These are phyloP conservation scores for Metopia argyrocephala DNA, from an alignment of 2,888 invertebrate species.

Conservation along the genomic window DNA sequence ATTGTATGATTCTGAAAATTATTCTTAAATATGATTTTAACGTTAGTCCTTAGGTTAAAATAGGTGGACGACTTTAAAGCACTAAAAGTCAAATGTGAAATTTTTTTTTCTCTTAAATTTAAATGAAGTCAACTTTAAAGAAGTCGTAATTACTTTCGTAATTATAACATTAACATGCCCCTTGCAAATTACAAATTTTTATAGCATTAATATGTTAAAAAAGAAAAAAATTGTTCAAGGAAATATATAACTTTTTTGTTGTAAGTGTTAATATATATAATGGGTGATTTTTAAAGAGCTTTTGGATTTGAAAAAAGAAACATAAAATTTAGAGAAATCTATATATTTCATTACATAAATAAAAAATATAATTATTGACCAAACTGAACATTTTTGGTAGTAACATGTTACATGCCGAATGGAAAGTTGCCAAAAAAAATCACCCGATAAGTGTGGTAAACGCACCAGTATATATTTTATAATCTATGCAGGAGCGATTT, in stretches of 20 bases:
- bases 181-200: slow-evolving; percentile 24
- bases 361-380: no score
- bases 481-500: slow-evolving; percentile 66
- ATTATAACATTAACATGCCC: slow-evolving; percentile 60
- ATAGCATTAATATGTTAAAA: not conserved
- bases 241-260: slow-evolving; percentile 41
- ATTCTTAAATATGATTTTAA: not conserved
- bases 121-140: slow-evolving; percentile 46
- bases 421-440: no score
- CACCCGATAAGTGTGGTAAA: no score
- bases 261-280: no score
- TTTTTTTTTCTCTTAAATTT: not conserved
- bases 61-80: not conserved
- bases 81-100: not conserved
- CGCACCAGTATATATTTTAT: no score
- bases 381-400: no score
- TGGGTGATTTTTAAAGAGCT: no score
- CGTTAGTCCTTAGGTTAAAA: not conserved
- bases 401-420: no score
- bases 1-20: not conserved
- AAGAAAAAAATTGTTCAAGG: not conserved
- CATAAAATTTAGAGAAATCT: no score
- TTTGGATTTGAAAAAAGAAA: no score
- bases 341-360: no score
- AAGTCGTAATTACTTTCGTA: slow-evolving; percentile 65